phyloP scores from a whole-genome alignment of 1,140 invertebrate species.

The Helicoverpa armigera region DNA sequence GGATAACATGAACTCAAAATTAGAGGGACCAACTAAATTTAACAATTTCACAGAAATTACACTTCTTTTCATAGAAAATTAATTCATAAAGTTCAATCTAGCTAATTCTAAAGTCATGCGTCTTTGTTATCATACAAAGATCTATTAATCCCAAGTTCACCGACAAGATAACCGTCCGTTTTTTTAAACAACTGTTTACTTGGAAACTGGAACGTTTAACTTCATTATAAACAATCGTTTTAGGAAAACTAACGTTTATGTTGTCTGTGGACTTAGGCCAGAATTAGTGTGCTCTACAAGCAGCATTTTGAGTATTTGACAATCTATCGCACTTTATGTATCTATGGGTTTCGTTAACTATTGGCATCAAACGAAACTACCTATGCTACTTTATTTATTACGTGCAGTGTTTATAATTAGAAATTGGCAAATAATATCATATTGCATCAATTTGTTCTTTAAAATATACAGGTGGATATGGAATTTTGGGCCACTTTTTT shows the following conservation, averaged over 20 bases:
- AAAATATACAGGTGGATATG: background rate
- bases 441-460: slow-evolving; percentile 31
- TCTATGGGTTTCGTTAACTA: background rate
- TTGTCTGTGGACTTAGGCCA: background rate
- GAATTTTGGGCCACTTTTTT: background rate
- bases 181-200: too few species aligned
- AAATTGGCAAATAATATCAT: slow-evolving; percentile 20
- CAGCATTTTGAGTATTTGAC: background rate
- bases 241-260: background rate
- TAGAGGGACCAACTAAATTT: too few species aligned
- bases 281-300: background rate
- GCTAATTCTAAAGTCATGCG: too few species aligned
- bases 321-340: background rate
- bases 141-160: too few species aligned
- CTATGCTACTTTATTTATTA: slow-evolving; percentile 9
- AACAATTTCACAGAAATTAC: too few species aligned
- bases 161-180: too few species aligned
- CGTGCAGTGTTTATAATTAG: slow-evolving; percentile 17
- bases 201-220: too few species aligned
- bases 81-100: too few species aligned
- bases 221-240: too few species aligned
- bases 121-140: background rate
- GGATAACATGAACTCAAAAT: too few species aligned
- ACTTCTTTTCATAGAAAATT: too few species aligned
- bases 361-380: slow-evolving; percentile 1